Percentiles rank a stretch among this genome's conserved stretches.
Conservation (phyloP, 2,113 vertebrate species). For the Rhodinocichla rosea region DNA sequence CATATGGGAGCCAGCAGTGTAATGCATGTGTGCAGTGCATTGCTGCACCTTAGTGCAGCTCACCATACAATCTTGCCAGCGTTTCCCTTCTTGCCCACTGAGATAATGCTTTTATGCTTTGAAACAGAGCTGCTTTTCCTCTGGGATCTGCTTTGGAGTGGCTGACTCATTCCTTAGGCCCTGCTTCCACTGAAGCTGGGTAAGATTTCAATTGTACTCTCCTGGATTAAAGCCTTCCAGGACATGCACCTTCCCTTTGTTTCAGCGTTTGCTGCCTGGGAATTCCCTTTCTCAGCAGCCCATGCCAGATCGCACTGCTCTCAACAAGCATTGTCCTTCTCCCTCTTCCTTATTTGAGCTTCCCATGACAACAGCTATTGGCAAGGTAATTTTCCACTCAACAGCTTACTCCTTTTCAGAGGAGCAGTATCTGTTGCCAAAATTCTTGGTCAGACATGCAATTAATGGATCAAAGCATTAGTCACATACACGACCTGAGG, state of each 20-base stretch:
- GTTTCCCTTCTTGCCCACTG: neutral
- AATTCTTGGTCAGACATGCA: neutral
- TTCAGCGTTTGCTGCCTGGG: neutral
- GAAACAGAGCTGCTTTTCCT: neutral
- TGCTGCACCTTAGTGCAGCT: neutral
- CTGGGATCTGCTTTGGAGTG: neutral
- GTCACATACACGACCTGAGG: fast-evolving
- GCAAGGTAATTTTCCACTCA: neutral
- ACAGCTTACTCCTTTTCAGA: neutral
- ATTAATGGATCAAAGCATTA: neutral
- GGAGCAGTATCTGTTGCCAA: neutral
- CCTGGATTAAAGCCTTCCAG: neutral
- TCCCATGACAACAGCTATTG: neutral
- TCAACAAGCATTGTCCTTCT: neutral
- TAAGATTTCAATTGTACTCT: neutral
- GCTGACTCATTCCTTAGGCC: neutral
- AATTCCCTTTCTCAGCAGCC: neutral
- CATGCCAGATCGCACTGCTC: neutral
- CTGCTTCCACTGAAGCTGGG: neutral
- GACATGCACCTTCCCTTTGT: neutral
- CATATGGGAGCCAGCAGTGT: neutral
- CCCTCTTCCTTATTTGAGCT: neutral
- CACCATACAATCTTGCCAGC: neutral
- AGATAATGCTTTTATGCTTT: neutral
- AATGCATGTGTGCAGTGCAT: fast-evolving